phyloP scores from a whole-genome alignment of 2,113 vertebrate species.

The Rana temporaria region DNA sequence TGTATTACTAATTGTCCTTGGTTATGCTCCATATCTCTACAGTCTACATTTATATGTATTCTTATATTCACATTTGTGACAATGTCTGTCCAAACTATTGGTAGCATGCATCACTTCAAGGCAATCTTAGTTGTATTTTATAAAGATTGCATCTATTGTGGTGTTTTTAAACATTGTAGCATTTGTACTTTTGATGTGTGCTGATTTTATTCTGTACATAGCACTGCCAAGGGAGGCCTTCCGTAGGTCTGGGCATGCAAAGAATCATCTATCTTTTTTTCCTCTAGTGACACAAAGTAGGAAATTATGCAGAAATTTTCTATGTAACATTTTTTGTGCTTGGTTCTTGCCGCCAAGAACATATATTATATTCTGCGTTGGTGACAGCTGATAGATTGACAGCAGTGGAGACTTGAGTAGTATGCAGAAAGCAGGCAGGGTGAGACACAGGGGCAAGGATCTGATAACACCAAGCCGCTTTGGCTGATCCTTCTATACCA shows the following conservation, averaged over 20 bases:
- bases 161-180: not conserved
- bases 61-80: not conserved
- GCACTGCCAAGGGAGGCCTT: constrained; percentile 48
- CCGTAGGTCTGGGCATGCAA: constrained; percentile 49
- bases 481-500: not conserved
- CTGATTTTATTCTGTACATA: constrained; percentile 43
- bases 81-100: not conserved
- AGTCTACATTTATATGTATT: not conserved
- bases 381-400: constrained; percentile 56
- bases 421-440: constrained; percentile 33
- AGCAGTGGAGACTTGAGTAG: constrained; percentile 35
- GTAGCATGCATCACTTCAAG: not conserved
- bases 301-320: constrained; percentile 58
- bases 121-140: not conserved
- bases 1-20: no score
- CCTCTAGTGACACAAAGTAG: constrained; percentile 52
- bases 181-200: constrained; percentile 36
- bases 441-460: constrained; percentile 25
- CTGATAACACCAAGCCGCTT: constrained; percentile 7
- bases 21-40: not conserved
- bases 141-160: not conserved
- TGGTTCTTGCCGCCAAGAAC: constrained; percentile 43
- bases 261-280: constrained; percentile 54
- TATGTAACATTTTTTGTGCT: constrained; percentile 48
- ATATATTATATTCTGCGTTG: constrained; percentile 51